phyloP scores from a whole-genome alignment of 2,797 vertebrate genomes.

The Miichthys miiuy region DNA sequence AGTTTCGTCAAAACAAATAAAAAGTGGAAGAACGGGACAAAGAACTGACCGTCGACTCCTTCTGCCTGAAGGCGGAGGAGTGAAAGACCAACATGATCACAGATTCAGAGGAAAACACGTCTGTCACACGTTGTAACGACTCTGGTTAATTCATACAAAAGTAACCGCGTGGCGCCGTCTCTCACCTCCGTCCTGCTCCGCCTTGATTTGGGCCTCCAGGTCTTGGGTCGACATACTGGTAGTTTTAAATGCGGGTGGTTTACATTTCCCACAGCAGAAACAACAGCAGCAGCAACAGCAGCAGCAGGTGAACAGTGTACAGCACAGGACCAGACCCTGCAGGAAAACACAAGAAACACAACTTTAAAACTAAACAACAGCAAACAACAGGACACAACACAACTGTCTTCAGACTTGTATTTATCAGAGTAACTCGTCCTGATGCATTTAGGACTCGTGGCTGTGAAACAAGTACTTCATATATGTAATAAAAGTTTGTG shows the following conservation, averaged over 20 bases:
- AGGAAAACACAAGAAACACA: background rate
- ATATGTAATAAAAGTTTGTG: background rate
- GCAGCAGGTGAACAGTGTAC: constrained; percentile 88
- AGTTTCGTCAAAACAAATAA: background rate
- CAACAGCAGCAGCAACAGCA: constrained; percentile 95
- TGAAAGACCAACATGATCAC: background rate
- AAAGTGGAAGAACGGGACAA: background rate
- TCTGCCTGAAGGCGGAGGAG: too few relatives aligned
- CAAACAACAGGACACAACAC: too few relatives aligned
- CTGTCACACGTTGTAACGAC: too few relatives aligned
- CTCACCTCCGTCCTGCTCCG: constrained; percentile 84
- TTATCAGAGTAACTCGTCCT: background rate
- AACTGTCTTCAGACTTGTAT: too few relatives aligned
- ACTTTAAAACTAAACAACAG: too few relatives aligned
- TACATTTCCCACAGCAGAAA: constrained; percentile 92
- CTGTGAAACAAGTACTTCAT: too few relatives aligned
- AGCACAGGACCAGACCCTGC: constrained; percentile 89
- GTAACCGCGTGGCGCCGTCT: too few relatives aligned
- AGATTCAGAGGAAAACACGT: too few relatives aligned
- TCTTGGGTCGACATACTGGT: constrained; percentile 90
- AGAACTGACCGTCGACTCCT: background rate
- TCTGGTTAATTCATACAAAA: too few relatives aligned
- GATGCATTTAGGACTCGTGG: background rate
- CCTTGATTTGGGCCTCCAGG: constrained; percentile 89
- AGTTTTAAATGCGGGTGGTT: constrained; percentile 84